Evolutionary conservation across 1,140 invertebrate species (phyloP), one percentile per base, ranked within the genome.

Genomic region (Cephus cinctus): DNA sequence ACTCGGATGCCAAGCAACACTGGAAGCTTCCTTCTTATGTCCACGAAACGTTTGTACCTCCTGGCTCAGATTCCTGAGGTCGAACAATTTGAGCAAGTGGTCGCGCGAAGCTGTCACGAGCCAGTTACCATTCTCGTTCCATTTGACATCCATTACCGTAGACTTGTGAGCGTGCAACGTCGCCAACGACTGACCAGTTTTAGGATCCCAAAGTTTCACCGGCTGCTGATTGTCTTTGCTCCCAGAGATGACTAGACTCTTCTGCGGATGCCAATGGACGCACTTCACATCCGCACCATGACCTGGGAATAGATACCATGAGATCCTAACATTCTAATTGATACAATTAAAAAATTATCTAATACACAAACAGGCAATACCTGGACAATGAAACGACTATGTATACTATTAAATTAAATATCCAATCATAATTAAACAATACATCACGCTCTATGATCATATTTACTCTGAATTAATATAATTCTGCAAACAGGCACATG

Each of bases 71-170:
- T 98, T 98, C 42, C 98, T 81, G 56, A 99, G 87, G 73, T 99
- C 98, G 78, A 99, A 99, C 22, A 99, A 75, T 75, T 99, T 99
- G 2, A 99, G 80, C 31, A 99, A 79, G 80, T 99, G 96, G 78
- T 99, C 98, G 49, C 98, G 80, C 6, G 96, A 98, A 0, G 95
- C 96, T 8, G 96, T 98, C n/a, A 99, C 86, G 25, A 99, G 74
- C 97, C 98, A 99, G 74, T 99, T 98, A 1, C 98, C 98, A 81
- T 99, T 99, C 41, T 89, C 85, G 77, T 99, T 99, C 96, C 97
- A 99, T 72, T 96, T 93, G 3, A 98, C 82, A 71, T 98, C 95
- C 93, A 98, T 99, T 0, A 99, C 97, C 4, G 98, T 98, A 38
- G 91, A 96, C 76, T 99, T 99, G 76, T 99, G 98, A 12, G 96